Conservation (phyloP, 2,888 invertebrate genomes). For the Blastobasis adustella region DNA sequence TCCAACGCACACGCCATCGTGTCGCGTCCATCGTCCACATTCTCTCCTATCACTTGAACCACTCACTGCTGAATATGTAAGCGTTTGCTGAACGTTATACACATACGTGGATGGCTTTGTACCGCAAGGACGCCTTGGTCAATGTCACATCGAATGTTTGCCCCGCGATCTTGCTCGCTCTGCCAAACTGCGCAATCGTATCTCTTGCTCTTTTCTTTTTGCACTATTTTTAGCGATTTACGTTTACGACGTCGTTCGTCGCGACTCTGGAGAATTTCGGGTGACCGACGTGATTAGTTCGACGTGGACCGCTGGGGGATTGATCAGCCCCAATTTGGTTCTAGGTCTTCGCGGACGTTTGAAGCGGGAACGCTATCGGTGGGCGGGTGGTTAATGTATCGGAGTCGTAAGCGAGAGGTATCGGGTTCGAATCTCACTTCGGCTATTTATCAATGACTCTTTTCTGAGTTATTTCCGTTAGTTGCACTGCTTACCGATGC, state of each 20-base stretch:
- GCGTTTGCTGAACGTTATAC: slow-evolving; percentile 3
- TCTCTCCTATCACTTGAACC: slow-evolving; percentile 1
- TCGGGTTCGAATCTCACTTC: too few relatives aligned
- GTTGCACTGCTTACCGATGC: too few relatives aligned
- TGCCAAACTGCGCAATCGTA: slow-evolving; percentile 18
- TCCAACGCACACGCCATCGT: too few relatives aligned
- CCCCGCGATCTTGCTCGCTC: slow-evolving; percentile 23
- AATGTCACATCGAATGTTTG: slow-evolving; percentile 28
- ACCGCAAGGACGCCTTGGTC: slow-evolving; percentile 10
- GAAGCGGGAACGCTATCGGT: too few relatives aligned
- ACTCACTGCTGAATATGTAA: slow-evolving; percentile 1
- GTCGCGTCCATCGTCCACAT: neutral
- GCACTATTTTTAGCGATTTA: slow-evolving; percentile 8
- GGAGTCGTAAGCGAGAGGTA: too few relatives aligned
- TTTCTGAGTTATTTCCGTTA: too few relatives aligned
- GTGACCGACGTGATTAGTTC: neutral
- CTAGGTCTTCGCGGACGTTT: too few relatives aligned
- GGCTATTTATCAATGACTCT: too few relatives aligned
- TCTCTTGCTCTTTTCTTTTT: slow-evolving; percentile 10
- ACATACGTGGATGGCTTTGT: slow-evolving; percentile 1
- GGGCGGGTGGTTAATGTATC: too few relatives aligned
- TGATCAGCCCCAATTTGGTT: too few relatives aligned
- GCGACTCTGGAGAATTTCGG: neutral
- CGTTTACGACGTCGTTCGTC: neutral
- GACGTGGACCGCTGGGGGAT: too few relatives aligned